These are phyloP conservation scores for Orientallactaga bullata DNA, from an alignment of 2,113 vertebrate species.

Conservation along the genomic window DNA sequence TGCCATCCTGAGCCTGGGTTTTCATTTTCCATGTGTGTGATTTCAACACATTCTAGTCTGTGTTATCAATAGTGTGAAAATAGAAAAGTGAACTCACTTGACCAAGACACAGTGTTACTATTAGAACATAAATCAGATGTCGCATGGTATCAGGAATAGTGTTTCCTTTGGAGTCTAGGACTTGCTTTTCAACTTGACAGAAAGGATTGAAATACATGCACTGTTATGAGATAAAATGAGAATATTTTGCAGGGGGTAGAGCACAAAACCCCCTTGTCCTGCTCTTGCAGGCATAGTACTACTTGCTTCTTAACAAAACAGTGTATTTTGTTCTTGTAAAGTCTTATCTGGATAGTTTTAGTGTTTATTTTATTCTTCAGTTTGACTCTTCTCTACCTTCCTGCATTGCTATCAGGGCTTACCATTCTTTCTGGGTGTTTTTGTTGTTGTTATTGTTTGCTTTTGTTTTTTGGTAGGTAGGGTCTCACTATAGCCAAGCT, in stretches of 20 bases:
- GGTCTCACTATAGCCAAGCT: no score
- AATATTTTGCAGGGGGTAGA: background rate
- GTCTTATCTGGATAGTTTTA: background rate
- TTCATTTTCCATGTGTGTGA: background rate
- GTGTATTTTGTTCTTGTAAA: constrained; percentile 32
- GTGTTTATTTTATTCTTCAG: background rate
- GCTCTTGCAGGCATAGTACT: background rate
- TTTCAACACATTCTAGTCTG: background rate
- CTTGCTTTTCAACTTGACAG: constrained; percentile 43
- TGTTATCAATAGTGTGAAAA: constrained; percentile 58
- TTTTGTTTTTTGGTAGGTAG: no score
- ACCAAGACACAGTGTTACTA: background rate
- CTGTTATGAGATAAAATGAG: background rate
- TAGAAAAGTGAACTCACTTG: constrained; percentile 53
- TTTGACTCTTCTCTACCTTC: background rate
- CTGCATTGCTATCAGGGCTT: constrained; percentile 8
- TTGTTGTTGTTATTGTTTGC: no score
- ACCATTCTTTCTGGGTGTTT: background rate
- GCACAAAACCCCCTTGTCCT: no score
- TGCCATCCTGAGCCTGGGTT: background rate
- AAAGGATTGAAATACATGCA: constrained; percentile 5
- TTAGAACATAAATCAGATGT: constrained; percentile 1
- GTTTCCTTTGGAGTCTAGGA: background rate
- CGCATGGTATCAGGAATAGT: constrained; percentile 25
- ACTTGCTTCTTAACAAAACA: constrained; percentile 6